phyloP scores from a whole-genome alignment of 2,888 invertebrate species.

The Cynaeus angustus region DNA sequence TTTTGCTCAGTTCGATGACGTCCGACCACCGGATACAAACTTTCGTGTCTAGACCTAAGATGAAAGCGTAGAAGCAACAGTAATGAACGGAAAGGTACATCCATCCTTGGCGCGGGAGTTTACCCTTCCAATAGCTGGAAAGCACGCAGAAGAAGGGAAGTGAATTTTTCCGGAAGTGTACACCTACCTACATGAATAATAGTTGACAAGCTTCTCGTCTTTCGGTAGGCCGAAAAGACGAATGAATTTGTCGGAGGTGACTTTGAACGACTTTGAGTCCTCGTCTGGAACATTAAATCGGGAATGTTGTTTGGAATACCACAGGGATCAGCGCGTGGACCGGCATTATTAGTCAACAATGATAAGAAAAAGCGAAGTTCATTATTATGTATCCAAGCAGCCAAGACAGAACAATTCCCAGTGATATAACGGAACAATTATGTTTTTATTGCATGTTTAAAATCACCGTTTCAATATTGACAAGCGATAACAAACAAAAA shows the following conservation, averaged over 20 bases:
- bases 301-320: too few relatives aligned
- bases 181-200: slow-evolving; percentile 90
- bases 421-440: not conserved
- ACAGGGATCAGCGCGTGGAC: too few relatives aligned
- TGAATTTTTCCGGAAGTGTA: not conserved
- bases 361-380: too few relatives aligned
- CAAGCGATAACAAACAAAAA: too few relatives aligned
- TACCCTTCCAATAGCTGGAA: slow-evolving; percentile 91
- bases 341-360: too few relatives aligned
- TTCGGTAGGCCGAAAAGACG: slow-evolving; percentile 91
- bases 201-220: slow-evolving; percentile 97
- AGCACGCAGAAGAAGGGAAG: not conserved
- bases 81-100: slow-evolving; percentile 97
- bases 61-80: slow-evolving; percentile 96
- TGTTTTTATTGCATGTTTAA: not conserved
- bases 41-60: slow-evolving; percentile 91
- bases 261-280: slow-evolving; percentile 86
- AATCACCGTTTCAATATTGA: too few relatives aligned
- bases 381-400: too few relatives aligned
- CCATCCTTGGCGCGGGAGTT: slow-evolving; percentile 96
- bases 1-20: slow-evolving; percentile 86
- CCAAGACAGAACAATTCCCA: too few relatives aligned
- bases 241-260: slow-evolving; percentile 87
- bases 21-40: slow-evolving; percentile 93
- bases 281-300: slow-evolving; percentile 76